Base-by-base conservation (phyloP, 2,797 vertebrate species). In the Sphenopsis melanotis region DNA sequence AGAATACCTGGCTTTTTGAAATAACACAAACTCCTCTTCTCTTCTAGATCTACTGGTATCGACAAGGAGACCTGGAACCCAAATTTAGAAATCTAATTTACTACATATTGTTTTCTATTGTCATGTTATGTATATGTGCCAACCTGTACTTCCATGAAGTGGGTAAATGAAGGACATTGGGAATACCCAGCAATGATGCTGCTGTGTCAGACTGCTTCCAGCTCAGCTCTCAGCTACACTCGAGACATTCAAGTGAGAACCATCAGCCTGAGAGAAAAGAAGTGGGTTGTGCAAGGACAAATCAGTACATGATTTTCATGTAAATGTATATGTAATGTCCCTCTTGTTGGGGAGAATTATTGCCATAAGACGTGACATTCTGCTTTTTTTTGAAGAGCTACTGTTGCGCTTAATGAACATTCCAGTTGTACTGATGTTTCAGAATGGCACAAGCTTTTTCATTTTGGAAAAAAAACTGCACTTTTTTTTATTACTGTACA, bases 51-150 rank as follows among this genome's bases (percentile, higher is more conserved):
- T 99, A 98, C 97, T 99, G 99, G 99, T 99, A 99, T 97, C 98
- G 99, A 87, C 99, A 99, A 98, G 99, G 99, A 92, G 99, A 99
- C 96, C 97, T 99, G 98, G 99, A 99, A 97, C 99, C 99, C 36
- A 99, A 99, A 97, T 99, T 99, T 94, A 98, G 99, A 97, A 99
- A 99, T 53, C 97, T 99, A 88, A 99, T 99, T 97, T 99, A 99
- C 98, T 99, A 99, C 96, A 98, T 98, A 97, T 97, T 99, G 97
- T 98, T 98, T 96, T 99, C 98, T 95, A 98, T 99, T 42, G 96
- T 99, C 97, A 98, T 99, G 98, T 98, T 99, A 97, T 99, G 99
- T 98, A 98, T 99, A 97, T 99, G 99, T 99, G 99, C 99, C 96
- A 99, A 99, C 98, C 97, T 99, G 97, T 99, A 99, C 98, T 99